A percentile compares a stretch with the other conserved stretches of the same genome.
Conservation (phyloP, 2,113 vertebrate genomes). For the Daboia siamensis region DNA sequence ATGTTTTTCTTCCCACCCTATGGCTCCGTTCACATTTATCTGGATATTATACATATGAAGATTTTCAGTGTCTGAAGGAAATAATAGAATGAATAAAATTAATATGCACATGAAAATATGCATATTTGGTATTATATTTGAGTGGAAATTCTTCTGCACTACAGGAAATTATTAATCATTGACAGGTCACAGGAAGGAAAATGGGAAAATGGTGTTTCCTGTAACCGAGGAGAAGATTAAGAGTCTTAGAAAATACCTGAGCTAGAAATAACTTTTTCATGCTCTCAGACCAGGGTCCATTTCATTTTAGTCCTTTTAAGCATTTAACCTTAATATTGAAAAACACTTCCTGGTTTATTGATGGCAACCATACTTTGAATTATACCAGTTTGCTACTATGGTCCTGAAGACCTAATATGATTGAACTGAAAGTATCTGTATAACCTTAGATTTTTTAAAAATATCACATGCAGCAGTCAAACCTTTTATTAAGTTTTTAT, state of each 20-base stretch:
- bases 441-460: neutral
- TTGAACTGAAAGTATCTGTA: neutral
- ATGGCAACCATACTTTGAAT: neutral
- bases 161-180: constrained; percentile 71
- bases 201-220: constrained; percentile 69
- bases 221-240: constrained; percentile 45
- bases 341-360: constrained; percentile 17
- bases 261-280: constrained; percentile 41
- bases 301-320: constrained; percentile 45
- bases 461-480: neutral
- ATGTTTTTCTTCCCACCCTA: constrained; percentile 54
- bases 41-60: constrained; percentile 36
- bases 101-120: constrained; percentile 59
- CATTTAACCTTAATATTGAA: constrained; percentile 27
- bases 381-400: neutral
- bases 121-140: constrained; percentile 53
- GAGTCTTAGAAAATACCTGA: constrained; percentile 55
- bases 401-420: neutral
- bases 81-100: constrained; percentile 18
- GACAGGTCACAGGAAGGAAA: constrained; percentile 69
- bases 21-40: constrained; percentile 52
- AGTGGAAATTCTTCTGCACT: constrained; percentile 66
- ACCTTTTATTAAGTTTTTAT: neutral
- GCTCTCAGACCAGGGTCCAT: constrained; percentile 25
- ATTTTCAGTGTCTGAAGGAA: neutral